Evolutionary conservation across 2,797 vertebrate genomes (phyloP).

Genomic region (Semaprochilodus insignis): DNA sequence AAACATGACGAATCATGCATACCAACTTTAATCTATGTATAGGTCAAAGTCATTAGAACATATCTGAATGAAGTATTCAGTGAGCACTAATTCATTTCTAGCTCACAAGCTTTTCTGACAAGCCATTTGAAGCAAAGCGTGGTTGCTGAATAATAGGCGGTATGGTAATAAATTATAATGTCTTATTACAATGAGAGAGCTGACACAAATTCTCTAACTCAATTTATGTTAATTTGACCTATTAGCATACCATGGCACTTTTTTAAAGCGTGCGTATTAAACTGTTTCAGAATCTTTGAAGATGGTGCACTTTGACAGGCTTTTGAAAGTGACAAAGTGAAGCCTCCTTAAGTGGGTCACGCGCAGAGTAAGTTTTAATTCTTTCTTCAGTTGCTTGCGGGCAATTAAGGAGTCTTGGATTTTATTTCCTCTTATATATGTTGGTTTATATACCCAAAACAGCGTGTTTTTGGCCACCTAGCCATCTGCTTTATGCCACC

Average conservation of each 20-base stretch:
- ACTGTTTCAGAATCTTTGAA: background rate
- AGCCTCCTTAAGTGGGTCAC: conserved; percentile 3
- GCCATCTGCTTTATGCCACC: conserved; percentile 46
- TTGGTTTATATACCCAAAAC: no score
- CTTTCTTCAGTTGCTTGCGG: background rate
- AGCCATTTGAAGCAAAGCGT: background rate
- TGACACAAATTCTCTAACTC: conserved; percentile 35
- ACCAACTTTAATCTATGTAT: background rate
- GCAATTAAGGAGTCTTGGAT: background rate
- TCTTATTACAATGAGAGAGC: conserved; percentile 31
- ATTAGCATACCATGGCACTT: conserved; percentile 10
- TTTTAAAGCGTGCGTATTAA: background rate
- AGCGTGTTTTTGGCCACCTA: background rate
- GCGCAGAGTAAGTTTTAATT: background rate
- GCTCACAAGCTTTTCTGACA: conserved; percentile 31
- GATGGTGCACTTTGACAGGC: background rate
- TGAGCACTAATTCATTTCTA: conserved; percentile 24
- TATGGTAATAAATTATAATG: conserved; percentile 22
- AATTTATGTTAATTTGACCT: conserved; percentile 36
- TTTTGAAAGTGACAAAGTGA: conserved; percentile 19
- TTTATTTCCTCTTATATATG: background rate
- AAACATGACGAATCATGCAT: background rate
- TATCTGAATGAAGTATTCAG: conserved; percentile 18
- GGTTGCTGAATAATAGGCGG: conserved; percentile 22
- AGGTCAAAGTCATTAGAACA: conserved; percentile 34